Base-by-base conservation (phyloP, 2,797 vertebrate genomes). In the Nannoperca australis region DNA sequence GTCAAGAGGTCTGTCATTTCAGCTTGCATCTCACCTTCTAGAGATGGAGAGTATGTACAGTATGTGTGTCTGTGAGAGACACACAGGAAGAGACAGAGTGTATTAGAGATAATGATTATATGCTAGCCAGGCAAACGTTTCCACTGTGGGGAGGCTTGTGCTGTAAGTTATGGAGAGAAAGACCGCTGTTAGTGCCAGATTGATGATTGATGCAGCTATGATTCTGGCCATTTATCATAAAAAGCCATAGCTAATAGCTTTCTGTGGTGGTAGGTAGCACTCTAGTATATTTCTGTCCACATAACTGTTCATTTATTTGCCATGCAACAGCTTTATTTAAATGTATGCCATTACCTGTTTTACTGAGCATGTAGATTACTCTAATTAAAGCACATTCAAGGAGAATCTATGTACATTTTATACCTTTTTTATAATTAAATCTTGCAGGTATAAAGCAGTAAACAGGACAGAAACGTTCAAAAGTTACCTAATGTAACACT, bases 1-100 rank as follows among this genome's bases (percentile, higher is more conserved):
- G 30, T 49, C 2, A 45, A 56, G 71, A 63, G 73, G 61, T 83
- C 61, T 82, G 47, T 78, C n/a, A 22, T 79, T 77, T 81, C 45
- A 78, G 55, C 20, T 40, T 64, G 47, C 42, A 58, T 62, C 55
- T 27, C 2, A 27, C 17, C 49, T 63, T 76, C 4, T n/a, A 54
- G 49, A 74, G 56, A 85, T 5, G 4, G 30, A 59, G 42, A 27
- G 20, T 51, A n/a, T 64, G 13, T 27, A 2, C 2, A 40, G 4
- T 22, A 7, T 45, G 6, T 55, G 17, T 61, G 3, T 70, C 22
- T 38, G 12, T 64, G 27, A 32, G 49, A 40, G 27, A 65, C 1
- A 47, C 15, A 50, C 1, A 24, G 5, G 7, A 13, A 2, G 34
- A 67, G 40, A 50, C 9, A 10, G 17, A 54, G 49, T 27, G 11